Evolutionary conservation across 2,113 vertebrate genomes (phyloP), one percentile per base, ranked within the genome.

Genomic region (Alouatta palliata): DNA sequence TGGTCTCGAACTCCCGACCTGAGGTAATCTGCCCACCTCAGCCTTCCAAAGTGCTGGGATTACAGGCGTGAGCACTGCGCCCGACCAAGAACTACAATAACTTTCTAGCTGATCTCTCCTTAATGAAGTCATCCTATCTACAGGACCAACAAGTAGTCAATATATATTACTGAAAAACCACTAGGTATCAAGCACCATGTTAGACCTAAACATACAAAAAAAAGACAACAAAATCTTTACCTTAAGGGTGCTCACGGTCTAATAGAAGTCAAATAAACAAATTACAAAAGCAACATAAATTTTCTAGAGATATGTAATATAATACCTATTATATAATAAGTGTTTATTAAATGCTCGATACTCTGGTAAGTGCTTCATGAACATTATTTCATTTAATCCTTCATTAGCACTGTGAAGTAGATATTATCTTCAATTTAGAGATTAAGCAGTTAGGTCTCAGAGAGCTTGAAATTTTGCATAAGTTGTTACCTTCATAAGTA

Each of bases 381-480:
- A 86, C 21, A 86, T 75, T 52, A 68, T 84, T 95, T 90, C 54
- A 95, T 54, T 87, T 30, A 81, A 75, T 58, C 45, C 49, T 82
- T 56, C 43, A n/a, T 32, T 27, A 88, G 75, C 49, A 81, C 66
- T 83, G 8, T 76, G 40, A 92, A 54, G 35, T 71, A 92, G 27
- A 61, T 21, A 79, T 23, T 77, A 61, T 52, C 27, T 19, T 96
- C 77, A 91, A 70, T n/a, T 79, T 79, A 52, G 12, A 88, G 35
- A 64, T 82, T 91, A 54, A 88, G 30, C 13, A 91, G 52, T 25
- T 77, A 27, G 17, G 35, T 68, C 49, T 81, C 77, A 97, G 30
- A 58, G 13, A 87, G 40, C 35, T n/a, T 92, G 64, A 96, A 92
- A 73, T 45, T 95, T 96, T 92, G n/a, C 19, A 71, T 8, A 79